Percentiles rank a stretch among this genome's conserved stretches.
Evolutionary conservation across 2,113 vertebrate genomes (phyloP).

Genomic region (Trogon melanurus): DNA sequence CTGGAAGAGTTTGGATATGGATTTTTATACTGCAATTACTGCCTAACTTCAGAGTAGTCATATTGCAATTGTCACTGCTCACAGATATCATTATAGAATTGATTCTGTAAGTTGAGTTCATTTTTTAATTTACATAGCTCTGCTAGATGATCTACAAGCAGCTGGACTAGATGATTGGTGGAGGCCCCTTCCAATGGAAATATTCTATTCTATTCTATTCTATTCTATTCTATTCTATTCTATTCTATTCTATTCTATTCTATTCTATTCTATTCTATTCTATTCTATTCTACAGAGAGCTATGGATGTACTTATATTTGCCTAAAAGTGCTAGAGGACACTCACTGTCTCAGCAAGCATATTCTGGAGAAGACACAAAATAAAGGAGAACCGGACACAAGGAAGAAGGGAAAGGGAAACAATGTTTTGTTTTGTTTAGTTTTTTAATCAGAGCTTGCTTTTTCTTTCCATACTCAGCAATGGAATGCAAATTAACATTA

Average conservation of each 20-base stretch:
- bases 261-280: too few species aligned
- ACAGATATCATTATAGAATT: not conserved
- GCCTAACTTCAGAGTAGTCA: not conserved
- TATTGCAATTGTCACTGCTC: not conserved
- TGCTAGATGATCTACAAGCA: not conserved
- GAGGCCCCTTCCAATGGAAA: not conserved
- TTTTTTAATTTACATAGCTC: not conserved
- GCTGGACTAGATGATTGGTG: not conserved
- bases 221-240: not conserved
- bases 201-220: not conserved
- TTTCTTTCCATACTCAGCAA: conserved; percentile 28
- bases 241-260: too few species aligned
- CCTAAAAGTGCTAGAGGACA: not conserved
- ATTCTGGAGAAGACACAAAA: not conserved
- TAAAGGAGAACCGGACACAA: not conserved
- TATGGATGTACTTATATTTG: not conserved
- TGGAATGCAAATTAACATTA: conserved; percentile 43
- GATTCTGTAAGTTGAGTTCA: not conserved
- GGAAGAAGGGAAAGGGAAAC: conserved; percentile 21
- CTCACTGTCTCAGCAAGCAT: not conserved
- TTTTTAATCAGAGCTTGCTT: not conserved
- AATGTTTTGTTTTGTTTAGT: not conserved
- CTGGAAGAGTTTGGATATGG: not conserved
- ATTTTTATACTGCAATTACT: not conserved
- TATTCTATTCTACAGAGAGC: not conserved